Evolutionary conservation across 2,113 vertebrate genomes (phyloP).

Genomic region (Gymnogyps californianus): DNA sequence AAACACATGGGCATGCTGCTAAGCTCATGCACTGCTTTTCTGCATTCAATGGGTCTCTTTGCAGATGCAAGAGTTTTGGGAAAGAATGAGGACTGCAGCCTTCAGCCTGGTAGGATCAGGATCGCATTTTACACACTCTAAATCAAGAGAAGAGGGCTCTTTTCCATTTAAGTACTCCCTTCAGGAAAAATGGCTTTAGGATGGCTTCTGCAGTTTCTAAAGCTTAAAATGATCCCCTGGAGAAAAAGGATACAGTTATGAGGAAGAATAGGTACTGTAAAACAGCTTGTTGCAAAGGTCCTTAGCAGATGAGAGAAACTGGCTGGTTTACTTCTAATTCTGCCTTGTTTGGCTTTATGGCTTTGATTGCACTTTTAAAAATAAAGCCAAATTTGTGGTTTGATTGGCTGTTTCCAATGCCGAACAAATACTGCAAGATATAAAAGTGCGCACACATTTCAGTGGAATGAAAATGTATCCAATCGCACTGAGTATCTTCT

Average conservation of each 20-base stretch:
- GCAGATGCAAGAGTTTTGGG: slow-evolving; percentile 21
- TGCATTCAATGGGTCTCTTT: background rate
- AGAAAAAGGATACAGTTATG: slow-evolving; percentile 29
- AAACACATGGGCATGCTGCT: slow-evolving; percentile 22
- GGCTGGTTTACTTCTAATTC: background rate
- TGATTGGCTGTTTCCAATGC: background rate
- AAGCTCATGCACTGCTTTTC: background rate
- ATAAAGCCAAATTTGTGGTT: background rate
- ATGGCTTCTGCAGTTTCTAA: slow-evolving; percentile 34
- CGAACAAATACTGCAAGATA: background rate
- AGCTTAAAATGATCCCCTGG: slow-evolving; percentile 8
- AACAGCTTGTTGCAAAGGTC: slow-evolving; percentile 1
- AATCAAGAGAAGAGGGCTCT: background rate
- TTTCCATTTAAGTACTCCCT: slow-evolving; percentile 37
- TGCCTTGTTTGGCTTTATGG: background rate
- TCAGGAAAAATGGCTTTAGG: slow-evolving; percentile 44
- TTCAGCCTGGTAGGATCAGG: slow-evolving; percentile 26
- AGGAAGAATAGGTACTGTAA: slow-evolving; percentile 30
- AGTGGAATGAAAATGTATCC: background rate
- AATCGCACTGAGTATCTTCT: background rate
- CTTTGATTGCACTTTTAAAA: slow-evolving; percentile 6
- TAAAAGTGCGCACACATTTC: background rate
- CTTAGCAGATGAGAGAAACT: background rate
- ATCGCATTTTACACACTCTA: slow-evolving; percentile 31
- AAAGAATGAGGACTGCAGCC: background rate